Base-by-base conservation (phyloP, 2,888 invertebrate genomes). In the Andrena minutula region DNA sequence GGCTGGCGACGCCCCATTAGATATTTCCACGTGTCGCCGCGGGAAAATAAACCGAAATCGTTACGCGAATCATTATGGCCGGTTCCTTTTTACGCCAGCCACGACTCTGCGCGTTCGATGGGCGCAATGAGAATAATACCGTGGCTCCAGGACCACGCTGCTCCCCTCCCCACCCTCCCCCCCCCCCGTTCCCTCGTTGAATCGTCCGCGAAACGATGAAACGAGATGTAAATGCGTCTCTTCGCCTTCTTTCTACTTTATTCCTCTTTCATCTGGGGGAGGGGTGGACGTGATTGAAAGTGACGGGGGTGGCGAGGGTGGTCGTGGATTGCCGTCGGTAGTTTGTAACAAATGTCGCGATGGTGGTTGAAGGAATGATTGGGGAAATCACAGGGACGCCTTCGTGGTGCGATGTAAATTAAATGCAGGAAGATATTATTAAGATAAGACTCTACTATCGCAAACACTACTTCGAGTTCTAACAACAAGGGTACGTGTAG, bases 1-100 rank as follows among this genome's bases (percentile, higher is more conserved):
- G 32, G 58, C 58, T 58, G 64, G 72, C 65, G 63, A 53, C 84
- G 86, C 82, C 87, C 83, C 86, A 84, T 88, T 88, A 88, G 86
- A 86, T 88, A 84, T 83, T 85, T 82, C 83, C 75, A 75, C 65
- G 81, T 68, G 73, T 65, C 79, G 79, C 73, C 81, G 61, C 73
- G 58, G 78, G 80, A 73, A 83, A 85, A 79, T 85, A 85, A 85
- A 87, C 82, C 80, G 85, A 65, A 78, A 84, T 82, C 79, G 83
- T 80, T 79, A 74, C 58, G 83, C 56, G 82, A 77, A 71, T 84
- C 82, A 82, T 84, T 82, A 82, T 82, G 83, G 72, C 75, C 72
- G 82, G 60, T 32, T 65, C 64, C 70, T 68, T 73, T 71, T 80
- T 72, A 66, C 41, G 32, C 35, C 35, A 53, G 23, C 58, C 64